phyloP scores from a whole-genome alignment of 92 coral and sea anemone species.

The Virgularia gustaviana region DNA sequence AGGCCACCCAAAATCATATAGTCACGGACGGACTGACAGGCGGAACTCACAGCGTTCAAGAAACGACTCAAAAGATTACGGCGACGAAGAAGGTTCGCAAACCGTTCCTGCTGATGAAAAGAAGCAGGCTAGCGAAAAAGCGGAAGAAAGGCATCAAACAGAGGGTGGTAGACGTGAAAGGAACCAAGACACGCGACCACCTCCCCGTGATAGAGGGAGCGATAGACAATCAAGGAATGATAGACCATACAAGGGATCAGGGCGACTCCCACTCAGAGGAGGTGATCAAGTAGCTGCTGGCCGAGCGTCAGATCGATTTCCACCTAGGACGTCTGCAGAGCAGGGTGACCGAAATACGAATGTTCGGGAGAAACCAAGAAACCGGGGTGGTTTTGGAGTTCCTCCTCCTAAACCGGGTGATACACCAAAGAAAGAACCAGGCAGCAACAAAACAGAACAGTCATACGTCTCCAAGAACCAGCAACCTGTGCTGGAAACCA shows the following conservation, averaged over 20 bases:
- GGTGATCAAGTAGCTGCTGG: neutral
- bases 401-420: slow-evolving; percentile 16
- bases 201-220: neutral
- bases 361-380: slow-evolving; percentile 2
- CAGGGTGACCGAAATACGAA: neutral
- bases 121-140: slow-evolving; percentile 6
- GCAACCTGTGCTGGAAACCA: too few species aligned
- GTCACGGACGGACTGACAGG: slow-evolving; percentile 8
- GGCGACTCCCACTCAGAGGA: slow-evolving; percentile 12
- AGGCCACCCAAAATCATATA: slow-evolving; percentile 36
- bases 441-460: neutral
- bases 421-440: slow-evolving; percentile 3
- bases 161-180: neutral
- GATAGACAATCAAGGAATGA: slow-evolving; percentile 20
- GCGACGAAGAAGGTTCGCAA: slow-evolving; percentile 1
- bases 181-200: slow-evolving; percentile 6
- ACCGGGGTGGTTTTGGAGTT: slow-evolving; percentile 28
- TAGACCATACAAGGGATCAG: slow-evolving; percentile 6
- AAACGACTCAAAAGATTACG: slow-evolving; percentile 23
- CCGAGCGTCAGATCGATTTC: slow-evolving; percentile 20
- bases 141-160: neutral
- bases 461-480: too few species aligned
- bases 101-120: slow-evolving; percentile 28
- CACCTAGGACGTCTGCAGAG: neutral
- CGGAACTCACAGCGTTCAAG: neutral